A percentile compares a stretch with the other conserved stretches of the same genome.
phyloP scores from a whole-genome alignment of 1,140 invertebrate genomes.

The Lepidotrigona ventralis region DNA sequence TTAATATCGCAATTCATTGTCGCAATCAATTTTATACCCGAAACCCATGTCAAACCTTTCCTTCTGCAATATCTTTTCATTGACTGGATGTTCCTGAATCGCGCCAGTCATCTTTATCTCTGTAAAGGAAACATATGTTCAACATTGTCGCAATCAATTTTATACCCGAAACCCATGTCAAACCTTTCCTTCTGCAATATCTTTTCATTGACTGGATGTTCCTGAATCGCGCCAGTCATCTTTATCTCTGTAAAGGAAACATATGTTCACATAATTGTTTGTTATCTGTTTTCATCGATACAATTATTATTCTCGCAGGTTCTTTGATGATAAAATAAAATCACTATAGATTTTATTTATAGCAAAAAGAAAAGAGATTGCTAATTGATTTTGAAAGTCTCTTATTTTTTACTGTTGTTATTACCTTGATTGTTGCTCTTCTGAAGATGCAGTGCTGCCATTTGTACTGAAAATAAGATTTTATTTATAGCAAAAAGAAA shows the following conservation, averaged over 20 bases:
- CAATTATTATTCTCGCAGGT: slow-evolving; percentile 3
- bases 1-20: slow-evolving; percentile 44
- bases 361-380: background rate
- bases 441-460: slow-evolving; percentile 64
- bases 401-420: slow-evolving; percentile 36
- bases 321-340: slow-evolving; percentile 4
- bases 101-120: slow-evolving; percentile 68
- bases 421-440: slow-evolving; percentile 74
- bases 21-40: slow-evolving; percentile 67
- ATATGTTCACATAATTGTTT: slow-evolving; percentile 33
- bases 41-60: slow-evolving; percentile 72
- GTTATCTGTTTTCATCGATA: background rate
- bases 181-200: slow-evolving; percentile 67
- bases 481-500: background rate
- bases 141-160: slow-evolving; percentile 61
- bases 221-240: slow-evolving; percentile 69
- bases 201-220: slow-evolving; percentile 67
- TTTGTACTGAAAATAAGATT: slow-evolving; percentile 74
- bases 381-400: slow-evolving; percentile 1
- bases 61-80: slow-evolving; percentile 62
- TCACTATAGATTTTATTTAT: slow-evolving; percentile 10
- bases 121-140: slow-evolving; percentile 58
- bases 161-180: slow-evolving; percentile 71
- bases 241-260: slow-evolving; percentile 65
- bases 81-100: slow-evolving; percentile 70